Percentiles rank a stretch among this genome's conserved stretches.
Evolutionary conservation across 2,888 invertebrate genomes (phyloP).

Genomic region (Drosophila parthenogenetica): DNA sequence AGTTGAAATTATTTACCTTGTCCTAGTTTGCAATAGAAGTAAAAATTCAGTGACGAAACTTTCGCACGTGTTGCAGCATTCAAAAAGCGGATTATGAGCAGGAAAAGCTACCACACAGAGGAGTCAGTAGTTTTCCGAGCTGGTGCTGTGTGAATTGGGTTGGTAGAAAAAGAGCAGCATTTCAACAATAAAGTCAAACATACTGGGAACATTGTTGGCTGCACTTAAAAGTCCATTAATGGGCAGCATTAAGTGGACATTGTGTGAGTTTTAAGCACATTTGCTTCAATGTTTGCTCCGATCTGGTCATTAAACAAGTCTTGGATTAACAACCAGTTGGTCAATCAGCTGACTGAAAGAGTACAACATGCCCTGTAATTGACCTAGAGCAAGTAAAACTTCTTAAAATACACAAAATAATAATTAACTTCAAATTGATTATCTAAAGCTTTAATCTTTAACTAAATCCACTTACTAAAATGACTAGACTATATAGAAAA

Average conservation of each 20-base stretch:
- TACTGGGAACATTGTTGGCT: slow-evolving; percentile 63
- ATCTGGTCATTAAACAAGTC: slow-evolving; percentile 38
- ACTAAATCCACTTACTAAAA: too few species aligned
- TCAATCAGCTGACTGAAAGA: background rate
- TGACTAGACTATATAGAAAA: too few species aligned
- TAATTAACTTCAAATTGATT: too few species aligned
- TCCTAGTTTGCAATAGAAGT: slow-evolving; percentile 6
- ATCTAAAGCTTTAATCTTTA: background rate
- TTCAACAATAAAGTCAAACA: slow-evolving; percentile 74
- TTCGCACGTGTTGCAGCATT: slow-evolving; percentile 72
- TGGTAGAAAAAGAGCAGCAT: slow-evolving; percentile 33
- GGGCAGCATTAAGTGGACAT: slow-evolving; percentile 77
- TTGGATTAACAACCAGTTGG: slow-evolving; percentile 34
- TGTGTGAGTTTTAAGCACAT: slow-evolving; percentile 68
- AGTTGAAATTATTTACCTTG: slow-evolving; percentile 47
- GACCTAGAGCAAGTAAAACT: background rate
- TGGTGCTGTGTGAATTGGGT: too few species aligned
- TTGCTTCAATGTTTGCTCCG: slow-evolving; percentile 52
- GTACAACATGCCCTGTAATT: slow-evolving; percentile 21
- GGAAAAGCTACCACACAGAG: slow-evolving; percentile 1
- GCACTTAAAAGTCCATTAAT: slow-evolving; percentile 81
- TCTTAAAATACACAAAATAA: too few species aligned
- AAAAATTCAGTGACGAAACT: slow-evolving; percentile 27
- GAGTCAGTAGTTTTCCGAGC: too few species aligned
- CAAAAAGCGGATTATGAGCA: slow-evolving; percentile 66